Evolutionary conservation across 2,888 invertebrate species (phyloP).

Genomic region (Slavum lentiscoides): DNA sequence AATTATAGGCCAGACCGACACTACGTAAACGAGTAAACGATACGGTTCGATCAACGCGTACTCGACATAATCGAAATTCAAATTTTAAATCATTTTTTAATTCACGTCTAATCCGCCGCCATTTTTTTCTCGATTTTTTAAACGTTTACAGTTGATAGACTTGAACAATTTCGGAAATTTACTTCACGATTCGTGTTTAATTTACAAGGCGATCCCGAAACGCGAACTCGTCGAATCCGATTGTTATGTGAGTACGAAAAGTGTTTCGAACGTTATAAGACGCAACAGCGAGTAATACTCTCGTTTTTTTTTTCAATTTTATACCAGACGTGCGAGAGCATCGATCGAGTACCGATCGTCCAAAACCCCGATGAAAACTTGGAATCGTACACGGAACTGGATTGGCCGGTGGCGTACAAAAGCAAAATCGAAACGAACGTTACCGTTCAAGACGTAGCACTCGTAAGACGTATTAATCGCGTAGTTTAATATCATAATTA

Average conservation of each 20-base stretch:
- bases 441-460: constrained; percentile 6
- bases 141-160: constrained; percentile 13
- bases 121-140: neutral
- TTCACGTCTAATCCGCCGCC: no score
- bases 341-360: constrained; percentile 3
- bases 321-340: constrained; percentile 30
- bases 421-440: constrained; percentile 3
- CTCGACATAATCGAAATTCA: no score
- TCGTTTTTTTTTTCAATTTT: neutral
- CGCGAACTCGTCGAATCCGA: constrained; percentile 2
- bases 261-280: no score
- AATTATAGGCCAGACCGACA: no score
- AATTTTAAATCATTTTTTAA: no score
- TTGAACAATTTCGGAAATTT: constrained; percentile 40
- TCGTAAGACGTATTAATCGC: neutral
- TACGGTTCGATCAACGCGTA: no score
- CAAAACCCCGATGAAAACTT: neutral
- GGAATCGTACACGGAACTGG: constrained; percentile 35
- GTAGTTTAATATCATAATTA: no score
- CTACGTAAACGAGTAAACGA: no score
- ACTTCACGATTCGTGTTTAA: constrained; percentile 45
- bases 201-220: constrained; percentile 15
- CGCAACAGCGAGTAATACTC: no score
- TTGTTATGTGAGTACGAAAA: constrained; percentile 38
- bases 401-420: constrained; percentile 28